These are phyloP conservation scores for Cettia cetti DNA, from an alignment of 2,113 vertebrate species.

Conservation along the genomic window DNA sequence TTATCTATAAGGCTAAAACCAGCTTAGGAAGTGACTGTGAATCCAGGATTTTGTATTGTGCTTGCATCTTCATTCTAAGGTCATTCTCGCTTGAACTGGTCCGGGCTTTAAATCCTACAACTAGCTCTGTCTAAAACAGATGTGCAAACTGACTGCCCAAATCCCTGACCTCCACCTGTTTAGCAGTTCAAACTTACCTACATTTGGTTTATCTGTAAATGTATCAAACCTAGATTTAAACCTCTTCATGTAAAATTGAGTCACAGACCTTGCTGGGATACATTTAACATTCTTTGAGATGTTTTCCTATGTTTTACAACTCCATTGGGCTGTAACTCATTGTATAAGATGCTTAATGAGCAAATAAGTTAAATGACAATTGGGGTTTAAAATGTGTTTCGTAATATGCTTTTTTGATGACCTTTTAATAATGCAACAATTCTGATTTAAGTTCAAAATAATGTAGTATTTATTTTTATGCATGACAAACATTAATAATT, in stretches of 20 bases:
- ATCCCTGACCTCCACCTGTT: background rate
- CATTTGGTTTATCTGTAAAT: background rate
- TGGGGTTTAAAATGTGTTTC: background rate
- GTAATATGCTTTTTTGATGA: background rate
- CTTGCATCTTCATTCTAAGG: background rate
- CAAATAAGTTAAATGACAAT: background rate
- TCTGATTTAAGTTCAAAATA: background rate
- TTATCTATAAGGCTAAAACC: background rate
- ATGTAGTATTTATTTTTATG: background rate
- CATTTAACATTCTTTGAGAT: background rate
- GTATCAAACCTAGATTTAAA: background rate
- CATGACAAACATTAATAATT: background rate
- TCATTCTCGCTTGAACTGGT: background rate
- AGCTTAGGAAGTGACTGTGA: background rate
- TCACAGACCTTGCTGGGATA: background rate
- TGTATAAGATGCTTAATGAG: background rate
- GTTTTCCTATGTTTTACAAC: background rate
- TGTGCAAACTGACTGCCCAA: background rate
- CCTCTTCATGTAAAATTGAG: background rate
- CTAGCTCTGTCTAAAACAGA: background rate
- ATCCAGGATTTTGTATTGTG: background rate
- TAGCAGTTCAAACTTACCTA: background rate
- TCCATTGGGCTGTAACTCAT: background rate
- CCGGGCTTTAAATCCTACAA: background rate
- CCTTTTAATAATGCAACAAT: background rate